Evolutionary conservation across 2,797 vertebrate species (phyloP), one percentile per base, ranked within the genome.

Genomic region (Parauchenoglanis punctatus): DNA sequence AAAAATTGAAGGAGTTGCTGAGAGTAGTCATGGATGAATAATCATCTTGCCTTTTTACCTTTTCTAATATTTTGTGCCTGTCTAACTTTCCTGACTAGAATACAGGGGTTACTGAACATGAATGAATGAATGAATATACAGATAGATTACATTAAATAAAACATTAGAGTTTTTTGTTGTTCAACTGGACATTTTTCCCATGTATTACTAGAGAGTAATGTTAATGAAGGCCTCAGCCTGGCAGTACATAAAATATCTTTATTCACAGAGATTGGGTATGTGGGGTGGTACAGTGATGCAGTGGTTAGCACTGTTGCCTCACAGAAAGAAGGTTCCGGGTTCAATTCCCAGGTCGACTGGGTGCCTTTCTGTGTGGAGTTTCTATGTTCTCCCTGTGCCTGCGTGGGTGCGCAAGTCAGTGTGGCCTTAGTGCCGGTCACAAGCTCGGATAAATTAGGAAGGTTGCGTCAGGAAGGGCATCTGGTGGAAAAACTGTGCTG

Each of bases 11-110:
- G 54, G 75, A 85, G 17, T 40, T 75, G 18, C 52, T 82, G 49
- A 84, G 40, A 59, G 70, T 31, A 81, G 28, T 58, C 73, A 52
- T 59, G 81, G 52, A 54, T 56, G 20, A 87, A 78, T 83, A 59
- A 78, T 87, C 15, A 84, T 68, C 35, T 87, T 75, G 54, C 40
- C 40, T 40, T 40, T 40, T 40, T 40, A 40, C 40, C 40, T 40
- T 40, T 40, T 40, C 40, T 40, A 40, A 40, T n/a, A 49, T 6
- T 46, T 17, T 52, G 6, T 75, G 20, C 20, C 10, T 73, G 5
- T 68, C 28, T 35, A 68, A 68, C 5, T 28, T 68, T 77, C 49
- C 25, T 56, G 49, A 77, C n/a, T 49, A 56, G n/a, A 7, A 56
- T 10, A 56, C 54, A 18, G 13, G n/a, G n/a, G 46, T 54, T 54